Evolutionary conservation across 2,113 vertebrate species (phyloP), one percentile per base, ranked within the genome.

Genomic region (Ochotona curzoniae): DNA sequence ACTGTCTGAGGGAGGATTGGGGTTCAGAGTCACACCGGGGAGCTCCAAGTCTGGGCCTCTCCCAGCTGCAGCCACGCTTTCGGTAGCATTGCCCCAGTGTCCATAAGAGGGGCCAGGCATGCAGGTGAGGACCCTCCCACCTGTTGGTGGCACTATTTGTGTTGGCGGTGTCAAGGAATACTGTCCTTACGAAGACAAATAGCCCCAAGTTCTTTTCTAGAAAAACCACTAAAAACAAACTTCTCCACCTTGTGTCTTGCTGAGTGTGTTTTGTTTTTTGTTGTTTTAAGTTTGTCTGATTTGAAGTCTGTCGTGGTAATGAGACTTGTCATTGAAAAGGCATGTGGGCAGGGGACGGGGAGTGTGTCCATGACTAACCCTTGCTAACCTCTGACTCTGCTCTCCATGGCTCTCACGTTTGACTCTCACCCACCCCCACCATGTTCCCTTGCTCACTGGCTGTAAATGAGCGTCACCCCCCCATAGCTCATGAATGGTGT

Each of bases 311-410:
- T 97, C 47, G 95, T 97, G 93, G 23, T 96, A 87, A 83, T 66
- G 60, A 96, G 93, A 96, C 91, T 98, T 98, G 97, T 97, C 87
- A 26, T 97, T 97, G 97, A 95, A 94, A 97, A 98, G 98, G 98
- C 98, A 98, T 98, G 98, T 94, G 98, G 98, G 95, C 92, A 96
- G 95, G 96, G 98, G 92, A 78, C 54, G 32, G 93, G 96, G 44
- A 89, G 96, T 97, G 97, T 98, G 97, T 91, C 95, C 93, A 32
- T 97, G 94, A 98, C 97, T 98, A 98, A 97, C 96, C 97, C 97
- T 93, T 80, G 97, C 98, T 98, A 97, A 98, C 96, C 96, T 97
- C 95, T 96, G 94, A 90, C 81, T 35, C 96, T 95, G 97, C 97
- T 97, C 98, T 97, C 96, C 97, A 90, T 97, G 96, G 94, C 73